Evolutionary conservation across 2,113 vertebrate genomes (phyloP), one percentile per base, ranked within the genome.

Genomic region (Prinia subflava): DNA sequence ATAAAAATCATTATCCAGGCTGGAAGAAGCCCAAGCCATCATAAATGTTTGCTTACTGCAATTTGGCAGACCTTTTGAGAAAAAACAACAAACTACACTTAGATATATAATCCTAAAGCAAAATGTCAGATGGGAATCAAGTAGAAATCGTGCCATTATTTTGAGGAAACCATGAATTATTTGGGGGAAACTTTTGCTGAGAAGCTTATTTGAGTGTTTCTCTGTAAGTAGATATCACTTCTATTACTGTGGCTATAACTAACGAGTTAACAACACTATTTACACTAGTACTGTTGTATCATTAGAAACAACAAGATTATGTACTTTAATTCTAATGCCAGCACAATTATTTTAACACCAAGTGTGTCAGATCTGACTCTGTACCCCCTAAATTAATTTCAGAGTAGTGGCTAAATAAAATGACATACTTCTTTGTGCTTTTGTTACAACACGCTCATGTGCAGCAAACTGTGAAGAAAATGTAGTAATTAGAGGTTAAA

Each of bases 401-500:
- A 96, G 97, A 97, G 97, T 80, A 90, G 95, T 80, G 88, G 96
- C 77, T 89, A 98, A 98, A 97, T 94, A 94, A 97, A 97, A 96
- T 96, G 94, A 93, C 96, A 97, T 95, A 94, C 85, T 97, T 97
- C 96, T 97, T 96, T 97, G 95, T 97, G 97, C 97, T 98, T 98
- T 97, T 97, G 97, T 97, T 97, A 92, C 89, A 98, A 98, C 97
- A 97, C 24, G 83, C 94, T 97, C 94, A 93, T 96, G 62, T 96
- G 95, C 96, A 97, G 97, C 97, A 97, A 97, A 98, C 97, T 97
- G 96, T 68, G 90, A 97, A 97, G 96, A 97, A 98, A 98, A 98
- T 96, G 96, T 97, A 97, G 96, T 98, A 98, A 98, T 98, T 98
- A 98, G 97, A 98, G 97, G 97, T 98, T 98, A 97, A 98, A 98